Evolutionary conservation across 2,113 vertebrate species (phyloP), one percentile per base, ranked within the genome.

Genomic region (Hemiprocne comata): DNA sequence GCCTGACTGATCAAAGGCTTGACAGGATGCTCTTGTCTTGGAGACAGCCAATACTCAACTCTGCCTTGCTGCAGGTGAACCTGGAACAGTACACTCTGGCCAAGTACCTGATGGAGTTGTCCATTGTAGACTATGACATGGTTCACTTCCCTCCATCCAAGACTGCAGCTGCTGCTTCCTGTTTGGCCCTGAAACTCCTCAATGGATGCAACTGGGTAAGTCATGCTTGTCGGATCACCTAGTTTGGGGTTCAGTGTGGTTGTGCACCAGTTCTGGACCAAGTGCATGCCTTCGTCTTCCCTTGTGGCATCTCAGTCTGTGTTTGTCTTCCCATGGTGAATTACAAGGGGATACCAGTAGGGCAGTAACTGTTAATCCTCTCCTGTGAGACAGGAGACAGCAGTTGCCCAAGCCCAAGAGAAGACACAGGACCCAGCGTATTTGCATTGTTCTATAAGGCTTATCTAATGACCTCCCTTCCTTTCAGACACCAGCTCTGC

Each of bases 61-160:
- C n/a, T 75, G 18, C 55, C n/a, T 92, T 90, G 18, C 80, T 97
- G 14, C 87, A 99, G 99, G 98, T 98, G 11, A 97, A 98, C 10
- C 95, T 97, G 5, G 96, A 99, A 60, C 98, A 99, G 19, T 98
- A 98, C 69, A 95, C 98, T 6, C 86, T 99, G 85, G 98, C 98
- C 3, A 99, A 98, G 81, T 99, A 99, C 85, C 95, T 99, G 53
- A 98, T 99, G 94, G 99, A 99, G 92, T 95, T 99, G 25, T 98
- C 98, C 25, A 98, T 99, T 97, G 36, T 98, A 3, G 98, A 99
- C 94, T 99, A 99, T 0, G 98, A 99, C 5, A 99, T 99, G 98
- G 98, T 98, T 78, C 98, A 98, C 77, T 97, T 98, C 64, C 97
- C 97, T 55, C 98, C 99, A 55, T 99, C 99, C 33, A 97, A 97